Evolutionary conservation across 2,888 invertebrate genomes (phyloP), one percentile per base, ranked within the genome.

Genomic region (Proisotoma minuta): DNA sequence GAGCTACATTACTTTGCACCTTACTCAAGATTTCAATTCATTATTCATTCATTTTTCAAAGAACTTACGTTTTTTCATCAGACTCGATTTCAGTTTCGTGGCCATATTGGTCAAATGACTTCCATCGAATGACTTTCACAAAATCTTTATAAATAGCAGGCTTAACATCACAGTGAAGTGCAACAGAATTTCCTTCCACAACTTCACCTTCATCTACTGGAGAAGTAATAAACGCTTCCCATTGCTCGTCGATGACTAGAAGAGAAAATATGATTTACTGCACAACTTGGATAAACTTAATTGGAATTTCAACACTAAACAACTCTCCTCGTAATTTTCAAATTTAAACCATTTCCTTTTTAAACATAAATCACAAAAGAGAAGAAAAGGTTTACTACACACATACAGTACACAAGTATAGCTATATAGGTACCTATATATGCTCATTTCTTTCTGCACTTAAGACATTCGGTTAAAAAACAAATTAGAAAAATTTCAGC

Each of bases 61-160:
- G 4, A 5, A 51, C 59, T 52, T 56, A 68, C 70, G 62, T 60
- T 23, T 47, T 48, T 27, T 61, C 66, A 59, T 65, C 62, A 2
- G 60, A 57, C 20, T 51, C 57, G 24, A 72, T 69, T 57, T 72
- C 70, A 20, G 63, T 62, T 48, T 68, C 70, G 43, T 70, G 70
- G 1, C 72, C 72, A 57, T 70, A 72, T 57, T 72, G 70, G 59
- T 72, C 72, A 15, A 72, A 66, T 26, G 60, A 63, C 50, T 72
- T 72, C 72, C 72, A 72, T 2, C 51, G 50, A 43, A 65, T 48
- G 18, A 66, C 47, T n/a, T 61, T 63, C 26, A 66, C 57, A 47
- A 69, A 69, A 47, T 66, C 60, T 8, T 56, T 47, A 54, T 66
- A 68, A 22, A 62, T 63, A 22, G 63, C 34, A 3, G 69, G 71